These are phyloP conservation scores for Eonycteris spelaea DNA, from an alignment of 2,113 vertebrate genomes.

Conservation along the genomic window DNA sequence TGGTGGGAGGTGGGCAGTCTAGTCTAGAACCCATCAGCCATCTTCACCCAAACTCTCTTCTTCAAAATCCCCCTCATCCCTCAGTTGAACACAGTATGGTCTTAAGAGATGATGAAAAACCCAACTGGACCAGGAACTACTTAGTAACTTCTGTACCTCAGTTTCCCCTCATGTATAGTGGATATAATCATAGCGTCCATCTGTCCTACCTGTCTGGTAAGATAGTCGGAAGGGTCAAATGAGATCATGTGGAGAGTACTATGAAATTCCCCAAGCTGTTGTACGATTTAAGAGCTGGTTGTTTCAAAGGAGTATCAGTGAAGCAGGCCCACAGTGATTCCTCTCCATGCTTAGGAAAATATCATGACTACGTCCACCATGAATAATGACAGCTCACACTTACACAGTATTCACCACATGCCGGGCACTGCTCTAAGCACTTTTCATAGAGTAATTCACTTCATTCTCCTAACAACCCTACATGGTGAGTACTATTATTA, in stretches of 20 bases:
- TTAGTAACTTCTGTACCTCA: background rate
- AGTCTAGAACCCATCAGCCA: background rate
- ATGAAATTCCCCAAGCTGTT: background rate
- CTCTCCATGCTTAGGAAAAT: background rate
- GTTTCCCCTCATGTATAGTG: background rate
- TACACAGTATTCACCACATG: fast-evolving
- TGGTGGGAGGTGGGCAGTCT: background rate
- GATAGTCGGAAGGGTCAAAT: background rate
- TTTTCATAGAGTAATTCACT: background rate
- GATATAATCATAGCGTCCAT: background rate
- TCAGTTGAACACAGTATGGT: background rate
- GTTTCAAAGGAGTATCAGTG: background rate
- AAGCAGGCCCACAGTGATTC: background rate
- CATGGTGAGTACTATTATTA: background rate
- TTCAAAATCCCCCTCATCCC: background rate
- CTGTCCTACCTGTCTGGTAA: background rate
- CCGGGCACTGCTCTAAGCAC: background rate
- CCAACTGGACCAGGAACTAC: background rate
- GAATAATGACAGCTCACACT: background rate
- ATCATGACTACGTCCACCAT: background rate
- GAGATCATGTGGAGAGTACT: background rate
- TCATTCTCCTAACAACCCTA: background rate
- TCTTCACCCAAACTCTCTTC: background rate
- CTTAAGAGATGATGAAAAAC: background rate
- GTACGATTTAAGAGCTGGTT: background rate